Base-by-base conservation (phyloP, 2,888 invertebrate species). In the Drosophila mulleri region DNA sequence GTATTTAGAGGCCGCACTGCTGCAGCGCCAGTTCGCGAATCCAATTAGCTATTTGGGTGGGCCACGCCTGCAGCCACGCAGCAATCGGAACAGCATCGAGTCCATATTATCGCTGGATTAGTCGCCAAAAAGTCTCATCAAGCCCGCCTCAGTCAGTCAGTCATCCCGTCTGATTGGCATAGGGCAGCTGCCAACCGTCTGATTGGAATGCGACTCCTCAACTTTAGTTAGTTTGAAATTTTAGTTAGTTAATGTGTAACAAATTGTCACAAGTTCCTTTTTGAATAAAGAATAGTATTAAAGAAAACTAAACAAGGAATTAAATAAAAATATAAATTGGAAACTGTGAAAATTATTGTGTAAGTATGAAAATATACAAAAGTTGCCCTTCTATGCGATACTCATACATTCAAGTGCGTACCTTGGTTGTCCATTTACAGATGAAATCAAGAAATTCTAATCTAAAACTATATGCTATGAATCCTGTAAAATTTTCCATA, bases 21-120 rank as follows among this genome's bases (percentile, higher is more conserved):
- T 64, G 75, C 90, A 89, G 66, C 89, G 93, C 12, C 91, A 92
- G 76, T 96, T 94, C 91, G 94, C 93, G 70, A 96, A 95, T 93
- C 96, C 96, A 52, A 93, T 96, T 84, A 96, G 95, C 92, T 96
- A 96, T 92, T 93, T 96, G 82, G 96, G 95, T 71, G 95, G 95
- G 64, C 95, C 95, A 16, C 93, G 94, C 78, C 90, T 95, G 76
- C 91, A 92, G 73, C 88, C 93, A 50, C 92, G 91, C 81, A 85
- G 84, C 52, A 94, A 93, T 84, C 93, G 94, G 86, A 94, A 94
- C 82, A 96, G 96, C 90, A 93, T 95, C 85, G 96, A 96, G 91
- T 96, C 96, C 73, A 93, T 96, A 78, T 89, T 96, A 78, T 96
- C 96, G 26, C 91, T 96, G 90, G 96, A 96, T 92, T 96, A 91